A percentile compares a stretch with the other conserved stretches of the same genome.
These are phyloP conservation scores for Philereme vetulata DNA, from an alignment of 2,888 invertebrate genomes.

Conservation along the genomic window DNA sequence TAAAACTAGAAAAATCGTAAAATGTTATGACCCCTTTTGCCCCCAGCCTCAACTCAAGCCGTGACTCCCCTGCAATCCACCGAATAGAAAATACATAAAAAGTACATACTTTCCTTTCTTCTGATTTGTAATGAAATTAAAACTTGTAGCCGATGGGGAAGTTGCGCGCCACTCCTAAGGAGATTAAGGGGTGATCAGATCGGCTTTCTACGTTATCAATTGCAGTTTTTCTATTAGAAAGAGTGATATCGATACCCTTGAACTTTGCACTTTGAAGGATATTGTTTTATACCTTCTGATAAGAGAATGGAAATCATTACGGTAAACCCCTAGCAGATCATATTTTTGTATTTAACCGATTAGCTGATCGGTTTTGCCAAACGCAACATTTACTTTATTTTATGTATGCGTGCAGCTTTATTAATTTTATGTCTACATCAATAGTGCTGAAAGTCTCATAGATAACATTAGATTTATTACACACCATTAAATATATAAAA, in stretches of 20 bases:
- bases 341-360: no score
- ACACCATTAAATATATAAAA: no score
- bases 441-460: no score
- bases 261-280: constrained; percentile 35
- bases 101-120: constrained; percentile 54
- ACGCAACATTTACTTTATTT: no score
- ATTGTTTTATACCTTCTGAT: constrained; percentile 6
- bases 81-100: constrained; percentile 55
- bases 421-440: no score
- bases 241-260: constrained; percentile 21
- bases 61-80: constrained; percentile 19
- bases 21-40: neutral
- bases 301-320: neutral
- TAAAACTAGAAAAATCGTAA: no score
- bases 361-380: no score
- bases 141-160: constrained; percentile 53
- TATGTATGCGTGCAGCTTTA: no score
- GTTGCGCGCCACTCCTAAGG: constrained; percentile 28
- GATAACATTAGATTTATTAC: no score
- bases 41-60: neutral
- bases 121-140: constrained; percentile 65
- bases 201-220: constrained; percentile 59
- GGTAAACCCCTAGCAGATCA: neutral
- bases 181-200: constrained; percentile 47
- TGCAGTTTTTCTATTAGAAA: constrained; percentile 49